Base-by-base conservation (phyloP, 2,113 vertebrate genomes). In the Eleginops maclovinus region DNA sequence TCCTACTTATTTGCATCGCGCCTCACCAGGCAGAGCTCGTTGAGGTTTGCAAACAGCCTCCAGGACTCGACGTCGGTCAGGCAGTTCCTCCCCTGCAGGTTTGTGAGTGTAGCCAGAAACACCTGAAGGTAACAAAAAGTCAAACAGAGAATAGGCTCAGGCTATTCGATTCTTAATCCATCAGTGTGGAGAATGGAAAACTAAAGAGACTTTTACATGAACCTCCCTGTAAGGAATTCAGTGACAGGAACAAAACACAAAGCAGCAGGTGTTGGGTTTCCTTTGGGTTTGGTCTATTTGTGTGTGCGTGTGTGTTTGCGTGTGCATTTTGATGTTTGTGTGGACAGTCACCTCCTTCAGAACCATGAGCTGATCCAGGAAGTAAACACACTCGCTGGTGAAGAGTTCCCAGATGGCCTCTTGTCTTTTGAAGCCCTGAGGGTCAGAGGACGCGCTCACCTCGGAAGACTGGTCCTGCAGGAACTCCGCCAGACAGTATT, bases 301-400 rank as follows among this genome's bases (percentile, higher is more conserved):
- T 19, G 3, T n/a, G 21, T 63, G 16, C 9, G n/a, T 28, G 16
- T 28, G 63, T 22, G 4, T 40, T 12, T 60, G 21, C 41, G 56
- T 55, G 17, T 72, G 66, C 50, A 16, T 50, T 21, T 71, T 16
- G 16, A 8, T 77, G 19, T 19, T 4, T 4, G 21, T 1, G 73
- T 69, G 56, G 43, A 75, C 43, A 79, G 43, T 87, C 80, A 97
- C 97, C 96, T 90, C 96, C 93, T 97, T 97, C 84, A 98, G 95
- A 92, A 99, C 96, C 92, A 97, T 93, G 68, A 99, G 95, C 87
- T 97, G 96, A 86, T 98, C 96, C 89, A 98, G 94, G 91, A 97
- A 97, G 91, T 99, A 97, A 81, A 95, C 94, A 68, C 96, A 97
- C 94, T 99, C 96, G 28, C 95, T 97, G 41, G 96, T 97, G 91